A percentile compares a stretch with the other conserved stretches of the same genome.
phyloP scores from a whole-genome alignment of 2,888 invertebrate genomes.

The Drosophila buzzatii region DNA sequence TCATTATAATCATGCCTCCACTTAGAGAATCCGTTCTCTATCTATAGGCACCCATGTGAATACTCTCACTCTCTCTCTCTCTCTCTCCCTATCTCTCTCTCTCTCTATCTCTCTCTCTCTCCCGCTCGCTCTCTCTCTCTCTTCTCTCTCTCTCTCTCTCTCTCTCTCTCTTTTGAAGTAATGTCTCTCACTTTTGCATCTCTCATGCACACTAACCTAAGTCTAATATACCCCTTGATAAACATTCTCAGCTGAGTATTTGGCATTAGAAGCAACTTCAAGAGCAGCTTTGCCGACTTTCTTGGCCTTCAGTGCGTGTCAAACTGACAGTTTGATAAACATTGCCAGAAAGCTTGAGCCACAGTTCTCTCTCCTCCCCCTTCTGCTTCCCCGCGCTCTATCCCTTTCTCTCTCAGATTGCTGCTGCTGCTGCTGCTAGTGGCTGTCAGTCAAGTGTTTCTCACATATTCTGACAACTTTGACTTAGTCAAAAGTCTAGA shows the following conservation, averaged over 20 bases:
- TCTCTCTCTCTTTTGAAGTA: too few relatives aligned
- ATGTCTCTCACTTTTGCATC: neutral
- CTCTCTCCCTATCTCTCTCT: too few relatives aligned
- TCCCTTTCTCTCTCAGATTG: neutral
- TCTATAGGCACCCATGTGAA: too few relatives aligned
- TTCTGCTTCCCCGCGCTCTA: neutral
- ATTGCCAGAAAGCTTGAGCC: slow-evolving; percentile 35
- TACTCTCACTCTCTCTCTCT: too few relatives aligned
- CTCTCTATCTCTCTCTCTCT: too few relatives aligned
- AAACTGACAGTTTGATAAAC: slow-evolving; percentile 47
- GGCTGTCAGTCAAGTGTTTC: slow-evolving; percentile 63
- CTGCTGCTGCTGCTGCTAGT: neutral
- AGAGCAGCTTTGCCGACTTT: slow-evolving; percentile 14
- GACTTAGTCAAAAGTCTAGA: slow-evolving; percentile 71
- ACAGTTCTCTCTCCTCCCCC: neutral
- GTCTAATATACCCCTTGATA: neutral
- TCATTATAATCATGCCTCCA: neutral
- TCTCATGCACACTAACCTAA: neutral
- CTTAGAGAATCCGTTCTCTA: too few relatives aligned
- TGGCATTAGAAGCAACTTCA: slow-evolving; percentile 25
- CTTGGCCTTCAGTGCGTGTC: slow-evolving; percentile 14
- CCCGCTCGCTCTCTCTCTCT: too few relatives aligned
- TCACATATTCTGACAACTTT: slow-evolving; percentile 61
- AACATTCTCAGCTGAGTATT: neutral
- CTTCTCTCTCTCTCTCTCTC: too few relatives aligned